Evolutionary conservation across 2,113 vertebrate genomes (phyloP).

Genomic region (Nestor notabilis): DNA sequence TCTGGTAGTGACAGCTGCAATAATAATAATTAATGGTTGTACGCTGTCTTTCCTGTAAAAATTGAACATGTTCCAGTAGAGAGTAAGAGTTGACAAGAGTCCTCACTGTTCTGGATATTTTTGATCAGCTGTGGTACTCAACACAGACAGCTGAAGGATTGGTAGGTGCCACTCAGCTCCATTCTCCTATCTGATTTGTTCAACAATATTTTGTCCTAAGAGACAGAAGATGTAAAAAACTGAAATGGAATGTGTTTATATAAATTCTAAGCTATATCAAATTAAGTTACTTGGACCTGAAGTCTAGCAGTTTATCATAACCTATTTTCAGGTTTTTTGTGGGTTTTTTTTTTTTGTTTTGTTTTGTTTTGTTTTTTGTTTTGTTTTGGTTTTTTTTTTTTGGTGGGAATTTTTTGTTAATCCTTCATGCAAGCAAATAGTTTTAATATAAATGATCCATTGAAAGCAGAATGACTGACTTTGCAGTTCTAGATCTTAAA

Average conservation of each 20-base stretch:
- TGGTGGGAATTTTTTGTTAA: background rate
- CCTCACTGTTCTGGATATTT: background rate
- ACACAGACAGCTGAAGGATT: slow-evolving; percentile 29
- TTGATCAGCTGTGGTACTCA: slow-evolving; percentile 16
- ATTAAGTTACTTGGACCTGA: slow-evolving; percentile 40
- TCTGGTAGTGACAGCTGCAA: slow-evolving; percentile 35
- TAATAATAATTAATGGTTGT: background rate
- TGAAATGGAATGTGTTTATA: slow-evolving; percentile 11
- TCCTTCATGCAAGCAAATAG: background rate
- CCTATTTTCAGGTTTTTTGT: background rate
- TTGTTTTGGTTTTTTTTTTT: background rate
- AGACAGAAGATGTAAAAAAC: background rate
- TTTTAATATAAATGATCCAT: background rate
- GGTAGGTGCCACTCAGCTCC: background rate
- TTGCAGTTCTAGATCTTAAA: background rate
- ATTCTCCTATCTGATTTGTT: background rate
- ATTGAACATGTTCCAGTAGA: background rate
- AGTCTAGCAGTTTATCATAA: background rate
- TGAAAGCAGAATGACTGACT: background rate
- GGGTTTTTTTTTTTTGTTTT: background rate
- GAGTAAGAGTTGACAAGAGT: slow-evolving; percentile 20
- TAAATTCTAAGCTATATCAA: slow-evolving; percentile 6
- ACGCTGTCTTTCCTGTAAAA: slow-evolving; percentile 27
- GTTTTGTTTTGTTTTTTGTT: too few relatives aligned
- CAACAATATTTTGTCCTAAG: background rate